These are phyloP conservation scores for Hyposmocoma kahamanoa DNA, from an alignment of 1,140 invertebrate species.

Conservation along the genomic window DNA sequence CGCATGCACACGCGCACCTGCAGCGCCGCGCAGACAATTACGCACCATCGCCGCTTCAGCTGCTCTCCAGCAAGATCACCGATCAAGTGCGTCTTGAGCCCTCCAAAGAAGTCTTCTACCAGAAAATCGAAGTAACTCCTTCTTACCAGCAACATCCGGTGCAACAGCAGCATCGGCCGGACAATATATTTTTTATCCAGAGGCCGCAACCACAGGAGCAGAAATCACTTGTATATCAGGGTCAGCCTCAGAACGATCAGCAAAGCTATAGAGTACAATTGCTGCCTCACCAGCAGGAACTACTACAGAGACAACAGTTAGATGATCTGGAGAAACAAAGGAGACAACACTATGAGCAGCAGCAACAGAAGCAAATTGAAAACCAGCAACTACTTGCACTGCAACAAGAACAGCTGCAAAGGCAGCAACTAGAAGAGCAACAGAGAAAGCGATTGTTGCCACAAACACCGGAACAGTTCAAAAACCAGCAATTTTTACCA, in stretches of 20 bases:
- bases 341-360: conserved; percentile 27
- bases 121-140: too few relatives aligned
- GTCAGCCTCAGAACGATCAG: conserved; percentile 18
- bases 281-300: conserved; percentile 25
- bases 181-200: conserved; percentile 3
- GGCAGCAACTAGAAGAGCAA: conserved; percentile 12
- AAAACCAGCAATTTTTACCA: background rate
- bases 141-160: conserved; percentile 4
- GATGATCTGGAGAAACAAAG: conserved; percentile 14
- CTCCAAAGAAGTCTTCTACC: conserved; percentile 26
- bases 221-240: conserved; percentile 10
- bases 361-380: conserved; percentile 35
- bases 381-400: conserved; percentile 16
- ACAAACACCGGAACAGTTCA: conserved; percentile 9
- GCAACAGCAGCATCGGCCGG: conserved; percentile 9
- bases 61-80: conserved; percentile 13
- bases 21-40: conserved; percentile 51
- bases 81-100: conserved; percentile 16
- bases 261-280: too few relatives aligned
- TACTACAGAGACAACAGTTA: conserved; percentile 26
- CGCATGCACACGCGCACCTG: conserved; percentile 32
- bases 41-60: conserved; percentile 37
- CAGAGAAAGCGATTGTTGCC: conserved; percentile 16
- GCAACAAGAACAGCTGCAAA: conserved; percentile 33
- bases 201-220: conserved; percentile 17